Base-by-base conservation (phyloP, 2,113 vertebrate species). In the Cervus canadensis region DNA sequence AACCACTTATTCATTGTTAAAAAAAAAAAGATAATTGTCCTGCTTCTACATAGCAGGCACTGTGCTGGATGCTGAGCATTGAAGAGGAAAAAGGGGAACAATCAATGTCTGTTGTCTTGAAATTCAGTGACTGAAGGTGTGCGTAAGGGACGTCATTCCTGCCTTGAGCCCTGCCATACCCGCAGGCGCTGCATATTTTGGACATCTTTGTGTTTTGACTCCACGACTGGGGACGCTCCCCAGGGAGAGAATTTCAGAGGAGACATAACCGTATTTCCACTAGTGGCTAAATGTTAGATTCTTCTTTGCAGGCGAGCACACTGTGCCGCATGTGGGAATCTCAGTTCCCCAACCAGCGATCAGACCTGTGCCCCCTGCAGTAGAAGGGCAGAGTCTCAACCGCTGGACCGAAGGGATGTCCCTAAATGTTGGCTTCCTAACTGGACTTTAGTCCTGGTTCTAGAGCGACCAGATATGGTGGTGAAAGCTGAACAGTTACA, bases 201-300 rank as follows among this genome's bases (percentile, higher is more conserved):
- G 54, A 33, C 28, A 11, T n/a, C 9, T 71, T 56, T 17, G 12
- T 23, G 33, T 83, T 83, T 33, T 56, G 1, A 50, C 6, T 28
- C n/a, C n/a, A 40, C 1, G 43, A 28, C 13, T 1, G 28, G 48
- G 12, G 23, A 2, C 1, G 4, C 40, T 17, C 7, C 7, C 1
- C 3, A 1, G 54, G 48, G 78, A 50, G 8, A 48, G 16, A 21
- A 21, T 26, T 23, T 40, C 52, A 64, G 57, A 21, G 15, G 43
- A 8, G 6, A 45, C 36, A 25, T 12, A 40, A 45, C 40, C 7
- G 0, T 3, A 1, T 45, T 52, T 50, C 87, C 6, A 10, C 50
- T 5, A 1, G 50, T 12, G 13, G 19, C 74, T 28, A 8, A 30
- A 5, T 2, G 26, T 79, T 17, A 26, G 43, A 9, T 8, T 78